A percentile compares a stretch with the other conserved stretches of the same genome.
Conservation (phyloP, 2,797 vertebrate species). For the Tokudaia tokunoshimensis region DNA sequence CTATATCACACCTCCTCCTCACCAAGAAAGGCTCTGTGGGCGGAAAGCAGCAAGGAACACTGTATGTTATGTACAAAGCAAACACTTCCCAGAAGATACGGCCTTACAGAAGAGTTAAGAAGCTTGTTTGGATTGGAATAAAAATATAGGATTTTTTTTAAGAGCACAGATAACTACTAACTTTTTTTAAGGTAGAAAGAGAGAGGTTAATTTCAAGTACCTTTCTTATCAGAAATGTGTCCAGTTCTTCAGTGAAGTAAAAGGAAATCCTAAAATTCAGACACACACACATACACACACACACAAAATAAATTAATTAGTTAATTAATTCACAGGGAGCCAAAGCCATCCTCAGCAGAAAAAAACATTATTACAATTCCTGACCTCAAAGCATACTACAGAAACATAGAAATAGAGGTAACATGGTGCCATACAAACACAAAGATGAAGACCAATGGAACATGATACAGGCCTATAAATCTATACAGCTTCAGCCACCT, state of each 20-base stretch:
- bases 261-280: neutral
- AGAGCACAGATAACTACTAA: neutral
- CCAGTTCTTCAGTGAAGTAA: neutral
- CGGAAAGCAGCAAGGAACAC: constrained; percentile 44
- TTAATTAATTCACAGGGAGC: neutral
- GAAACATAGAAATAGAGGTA: neutral
- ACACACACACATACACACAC: neutral
- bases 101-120: neutral
- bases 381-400: neutral
- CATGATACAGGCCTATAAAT: neutral
- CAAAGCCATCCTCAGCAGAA: neutral
- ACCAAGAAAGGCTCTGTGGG: constrained; percentile 58
- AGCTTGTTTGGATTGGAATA: neutral
- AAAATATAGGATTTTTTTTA: constrained; percentile 29
- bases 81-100: neutral
- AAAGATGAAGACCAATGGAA: neutral
- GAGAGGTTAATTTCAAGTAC: neutral
- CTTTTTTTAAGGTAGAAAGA: neutral
- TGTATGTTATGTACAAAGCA: constrained; percentile 32
- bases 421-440: neutral
- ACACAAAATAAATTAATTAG: neutral
- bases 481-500: neutral
- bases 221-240: constrained; percentile 52
- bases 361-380: neutral
- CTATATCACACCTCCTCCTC: constrained; percentile 67